phyloP scores from a whole-genome alignment of 1,140 invertebrate species.

The Galleria mellonella region DNA sequence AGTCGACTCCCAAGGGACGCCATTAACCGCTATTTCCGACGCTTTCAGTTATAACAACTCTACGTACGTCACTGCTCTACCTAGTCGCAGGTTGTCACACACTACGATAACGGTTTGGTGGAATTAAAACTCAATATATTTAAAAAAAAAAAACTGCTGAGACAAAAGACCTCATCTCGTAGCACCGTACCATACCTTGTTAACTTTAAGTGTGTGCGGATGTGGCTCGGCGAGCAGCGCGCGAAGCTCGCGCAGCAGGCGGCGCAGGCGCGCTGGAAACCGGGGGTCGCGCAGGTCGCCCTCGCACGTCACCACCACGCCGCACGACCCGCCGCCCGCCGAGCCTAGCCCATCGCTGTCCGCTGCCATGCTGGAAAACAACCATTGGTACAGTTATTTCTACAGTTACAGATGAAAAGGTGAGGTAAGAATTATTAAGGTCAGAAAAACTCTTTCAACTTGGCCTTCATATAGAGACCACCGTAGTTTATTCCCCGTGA shows the following conservation, averaged over 20 bases:
- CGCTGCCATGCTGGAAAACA: slow-evolving; percentile 58
- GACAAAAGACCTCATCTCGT: too few species aligned
- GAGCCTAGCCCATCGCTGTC: slow-evolving; percentile 64
- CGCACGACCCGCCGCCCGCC: slow-evolving; percentile 57
- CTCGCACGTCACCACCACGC: slow-evolving; percentile 71
- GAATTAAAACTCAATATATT: too few species aligned
- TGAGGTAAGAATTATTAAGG: not conserved
- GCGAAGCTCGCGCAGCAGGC: slow-evolving; percentile 61
- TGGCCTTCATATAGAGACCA: too few species aligned
- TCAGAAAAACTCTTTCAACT: too few species aligned
- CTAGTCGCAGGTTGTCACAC: too few species aligned
- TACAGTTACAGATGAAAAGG: not conserved
- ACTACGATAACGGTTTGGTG: too few species aligned
- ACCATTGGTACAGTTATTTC: not conserved
- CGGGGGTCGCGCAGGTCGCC: slow-evolving; percentile 67
- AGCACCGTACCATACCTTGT: slow-evolving; percentile 45
- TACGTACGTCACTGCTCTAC: too few species aligned
- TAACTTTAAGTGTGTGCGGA: slow-evolving; percentile 66
- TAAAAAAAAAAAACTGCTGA: too few species aligned
- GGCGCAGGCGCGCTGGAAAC: slow-evolving; percentile 66
- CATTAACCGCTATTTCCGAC: too few species aligned
- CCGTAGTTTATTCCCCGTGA: too few species aligned
- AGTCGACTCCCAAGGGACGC: too few species aligned
- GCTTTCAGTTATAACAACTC: too few species aligned
- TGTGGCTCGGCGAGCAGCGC: slow-evolving; percentile 56